Conservation (phyloP, 2,888 invertebrate genomes). For the Hipparchia semele region DNA sequence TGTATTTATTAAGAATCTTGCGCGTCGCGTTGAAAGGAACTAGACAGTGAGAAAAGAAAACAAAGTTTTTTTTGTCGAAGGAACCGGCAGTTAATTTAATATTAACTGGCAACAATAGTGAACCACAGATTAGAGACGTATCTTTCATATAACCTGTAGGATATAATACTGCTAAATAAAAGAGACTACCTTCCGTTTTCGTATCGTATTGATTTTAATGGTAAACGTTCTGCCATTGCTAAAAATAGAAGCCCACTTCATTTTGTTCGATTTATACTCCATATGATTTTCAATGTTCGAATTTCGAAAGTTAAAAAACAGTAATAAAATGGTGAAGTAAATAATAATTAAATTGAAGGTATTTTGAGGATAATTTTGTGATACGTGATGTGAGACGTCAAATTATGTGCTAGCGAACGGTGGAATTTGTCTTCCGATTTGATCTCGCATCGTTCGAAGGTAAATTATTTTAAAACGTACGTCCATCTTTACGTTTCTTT, state of each 20-base stretch:
- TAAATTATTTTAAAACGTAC: neutral
- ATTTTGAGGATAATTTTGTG: slow-evolving; percentile 16
- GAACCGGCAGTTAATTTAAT: neutral
- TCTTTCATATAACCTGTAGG: too few species aligned
- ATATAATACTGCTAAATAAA: slow-evolving; percentile 18
- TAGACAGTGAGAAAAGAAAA: too few species aligned
- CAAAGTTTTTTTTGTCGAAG: too few species aligned
- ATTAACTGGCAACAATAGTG: neutral
- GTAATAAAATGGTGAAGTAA: neutral
- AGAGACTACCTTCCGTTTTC: neutral
- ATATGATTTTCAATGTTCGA: slow-evolving; percentile 14
- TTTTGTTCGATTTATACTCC: slow-evolving; percentile 9
- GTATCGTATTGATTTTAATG: slow-evolving; percentile 17
- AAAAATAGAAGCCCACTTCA: neutral
- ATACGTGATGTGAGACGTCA: neutral
- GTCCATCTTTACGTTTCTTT: slow-evolving; percentile 6
- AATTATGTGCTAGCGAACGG: slow-evolving; percentile 5
- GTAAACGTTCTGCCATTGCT: slow-evolving; percentile 6
- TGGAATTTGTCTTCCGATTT: neutral
- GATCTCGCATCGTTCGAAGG: slow-evolving; percentile 1
- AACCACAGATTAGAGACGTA: too few species aligned
- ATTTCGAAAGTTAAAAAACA: slow-evolving; percentile 1
- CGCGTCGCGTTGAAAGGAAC: too few species aligned
- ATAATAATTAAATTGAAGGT: slow-evolving; percentile 19
- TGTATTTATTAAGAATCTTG: too few species aligned